A percentile compares a stretch with the other conserved stretches of the same genome.
These are phyloP conservation scores for Dromaius novaehollandiae DNA, from an alignment of 2,113 vertebrate species.

Conservation along the genomic window DNA sequence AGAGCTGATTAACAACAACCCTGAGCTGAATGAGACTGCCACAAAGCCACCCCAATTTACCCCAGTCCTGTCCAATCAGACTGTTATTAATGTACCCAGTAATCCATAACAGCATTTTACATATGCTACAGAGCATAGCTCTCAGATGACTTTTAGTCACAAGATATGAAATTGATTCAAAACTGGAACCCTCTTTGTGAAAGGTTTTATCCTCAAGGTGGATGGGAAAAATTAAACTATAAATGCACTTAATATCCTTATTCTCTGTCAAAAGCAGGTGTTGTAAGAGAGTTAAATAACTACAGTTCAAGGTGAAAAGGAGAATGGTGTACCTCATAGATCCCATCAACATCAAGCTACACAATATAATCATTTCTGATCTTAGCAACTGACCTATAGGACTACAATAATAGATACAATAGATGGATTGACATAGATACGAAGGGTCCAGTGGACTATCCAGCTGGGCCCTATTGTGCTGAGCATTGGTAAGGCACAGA, in stretches of 20 bases:
- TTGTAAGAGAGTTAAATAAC: background rate
- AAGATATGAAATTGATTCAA: background rate
- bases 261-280: background rate
- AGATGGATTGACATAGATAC: background rate
- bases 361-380: background rate
- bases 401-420: background rate
- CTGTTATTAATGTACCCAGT: rapidly evolving
- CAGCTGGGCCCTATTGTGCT: background rate
- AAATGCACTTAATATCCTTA: background rate
- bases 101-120: background rate
- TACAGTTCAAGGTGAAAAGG: background rate
- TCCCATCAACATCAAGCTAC: background rate
- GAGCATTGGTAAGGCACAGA: background rate
- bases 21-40: background rate
- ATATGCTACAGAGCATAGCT: background rate
- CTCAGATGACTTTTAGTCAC: background rate
- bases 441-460: background rate
- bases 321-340: background rate
- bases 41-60: background rate
- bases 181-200: background rate
- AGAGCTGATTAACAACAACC: background rate
- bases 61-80: background rate
- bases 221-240: background rate
- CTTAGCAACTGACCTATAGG: background rate
- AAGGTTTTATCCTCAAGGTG: background rate